Percentiles rank a stretch among this genome's conserved stretches.
Conservation (phyloP, 1,140 invertebrate genomes). For the Potamilus streckersoni region DNA sequence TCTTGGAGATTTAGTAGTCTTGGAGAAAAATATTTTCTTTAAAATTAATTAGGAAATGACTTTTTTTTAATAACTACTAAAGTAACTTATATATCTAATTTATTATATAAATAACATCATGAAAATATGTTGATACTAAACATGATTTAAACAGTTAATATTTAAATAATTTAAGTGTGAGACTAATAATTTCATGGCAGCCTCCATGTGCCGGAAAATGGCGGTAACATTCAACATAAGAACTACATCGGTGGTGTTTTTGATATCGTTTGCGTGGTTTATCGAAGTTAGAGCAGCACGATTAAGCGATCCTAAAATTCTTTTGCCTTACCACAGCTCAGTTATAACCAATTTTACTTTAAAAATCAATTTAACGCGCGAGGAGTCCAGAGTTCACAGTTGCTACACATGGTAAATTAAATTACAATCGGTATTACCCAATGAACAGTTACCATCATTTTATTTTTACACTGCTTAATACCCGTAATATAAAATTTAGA, state of each 20-base stretch:
- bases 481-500: too few species aligned
- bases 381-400: conserved; percentile 50
- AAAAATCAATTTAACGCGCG: conserved; percentile 74
- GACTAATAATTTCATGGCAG: conserved; percentile 27
- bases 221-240: conserved; percentile 35
- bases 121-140: too few species aligned
- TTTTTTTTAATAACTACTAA: too few species aligned
- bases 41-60: too few species aligned
- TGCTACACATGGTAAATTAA: too few species aligned
- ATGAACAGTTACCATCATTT: too few species aligned
- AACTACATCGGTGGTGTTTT: conserved; percentile 6
- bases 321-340: conserved; percentile 84
- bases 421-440: not conserved
- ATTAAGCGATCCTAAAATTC: conserved; percentile 89
- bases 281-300: conserved; percentile 50
- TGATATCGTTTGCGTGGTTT: conserved; percentile 9
- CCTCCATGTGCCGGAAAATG: conserved; percentile 37
- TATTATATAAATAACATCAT: too few species aligned
- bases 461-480: too few species aligned
- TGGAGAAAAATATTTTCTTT: too few species aligned
- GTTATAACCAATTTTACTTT: conserved; percentile 89
- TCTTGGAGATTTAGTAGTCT: too few species aligned
- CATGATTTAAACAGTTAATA: not conserved
- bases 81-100: too few species aligned
- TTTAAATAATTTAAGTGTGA: not conserved